These are phyloP conservation scores for Syrista parreyssii DNA, from an alignment of 2,888 invertebrate species.

Conservation along the genomic window DNA sequence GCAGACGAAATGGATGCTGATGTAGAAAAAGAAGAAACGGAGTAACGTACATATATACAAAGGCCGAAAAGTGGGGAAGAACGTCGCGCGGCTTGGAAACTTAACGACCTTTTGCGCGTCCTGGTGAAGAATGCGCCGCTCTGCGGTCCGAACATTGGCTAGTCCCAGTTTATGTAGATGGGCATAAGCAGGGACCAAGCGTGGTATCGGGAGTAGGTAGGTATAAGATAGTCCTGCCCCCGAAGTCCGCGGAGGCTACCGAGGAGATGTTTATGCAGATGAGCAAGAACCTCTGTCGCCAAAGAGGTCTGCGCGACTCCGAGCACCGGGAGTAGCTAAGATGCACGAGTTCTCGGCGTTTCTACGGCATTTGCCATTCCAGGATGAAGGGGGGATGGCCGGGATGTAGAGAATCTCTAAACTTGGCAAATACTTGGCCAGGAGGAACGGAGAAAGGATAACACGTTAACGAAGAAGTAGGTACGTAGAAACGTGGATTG, in stretches of 20 bases:
- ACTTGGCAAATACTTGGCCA: background rate
- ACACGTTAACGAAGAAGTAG: background rate
- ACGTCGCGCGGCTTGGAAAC: slow-evolving; percentile 25
- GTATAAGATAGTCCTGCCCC: slow-evolving; percentile 32
- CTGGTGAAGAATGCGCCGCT: slow-evolving; percentile 47
- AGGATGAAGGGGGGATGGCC: background rate
- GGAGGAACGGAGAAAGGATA: background rate
- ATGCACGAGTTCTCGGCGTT: slow-evolving; percentile 1
- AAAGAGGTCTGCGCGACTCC: slow-evolving; percentile 15
- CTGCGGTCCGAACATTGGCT: slow-evolving; percentile 35
- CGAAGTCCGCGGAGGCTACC: slow-evolving; percentile 37
- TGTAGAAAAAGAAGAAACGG: slow-evolving; percentile 13
- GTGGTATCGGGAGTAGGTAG: slow-evolving; percentile 30
- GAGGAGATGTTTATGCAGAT: slow-evolving; percentile 60
- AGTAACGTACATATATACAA: slow-evolving; percentile 12
- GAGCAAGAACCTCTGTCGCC: slow-evolving; percentile 43
- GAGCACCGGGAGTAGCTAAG: slow-evolving; percentile 31
- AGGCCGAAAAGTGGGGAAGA: slow-evolving; percentile 9
- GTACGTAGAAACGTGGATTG: background rate
- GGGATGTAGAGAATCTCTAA: background rate
- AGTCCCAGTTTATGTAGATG: slow-evolving; percentile 39
- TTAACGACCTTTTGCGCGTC: slow-evolving; percentile 50
- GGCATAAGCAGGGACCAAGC: slow-evolving; percentile 33
- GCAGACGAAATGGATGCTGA: slow-evolving; percentile 25
- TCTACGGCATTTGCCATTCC: background rate